Conservation (phyloP, 2,113 vertebrate genomes). For the Malurus alboscapulatus region DNA sequence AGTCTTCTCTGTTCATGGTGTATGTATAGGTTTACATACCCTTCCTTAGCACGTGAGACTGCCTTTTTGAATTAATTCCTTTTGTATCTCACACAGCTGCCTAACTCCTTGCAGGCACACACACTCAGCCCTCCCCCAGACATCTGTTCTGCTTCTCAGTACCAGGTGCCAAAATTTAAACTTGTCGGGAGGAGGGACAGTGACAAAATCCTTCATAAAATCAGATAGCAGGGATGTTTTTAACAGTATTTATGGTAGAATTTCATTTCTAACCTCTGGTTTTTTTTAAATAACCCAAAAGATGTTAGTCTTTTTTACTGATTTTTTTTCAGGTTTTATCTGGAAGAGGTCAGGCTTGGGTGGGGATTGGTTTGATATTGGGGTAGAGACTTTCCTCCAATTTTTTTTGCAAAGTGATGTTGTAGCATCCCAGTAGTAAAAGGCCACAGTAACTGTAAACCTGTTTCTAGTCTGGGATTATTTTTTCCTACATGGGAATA, state of each 20-base stretch:
- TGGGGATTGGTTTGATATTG: neutral
- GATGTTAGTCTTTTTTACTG: neutral
- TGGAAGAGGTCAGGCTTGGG: neutral
- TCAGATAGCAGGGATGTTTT: neutral
- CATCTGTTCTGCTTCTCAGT: conserved; percentile 14
- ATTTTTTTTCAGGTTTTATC: neutral
- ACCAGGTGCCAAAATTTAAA: conserved; percentile 10
- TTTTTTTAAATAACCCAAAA: neutral
- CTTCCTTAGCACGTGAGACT: neutral
- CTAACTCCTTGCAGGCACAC: neutral
- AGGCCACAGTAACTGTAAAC: neutral
- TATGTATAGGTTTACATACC: neutral
- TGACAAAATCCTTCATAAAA: neutral
- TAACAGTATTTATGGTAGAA: neutral
- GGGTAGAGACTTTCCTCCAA: neutral
- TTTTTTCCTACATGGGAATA: neutral
- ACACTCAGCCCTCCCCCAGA: neutral
- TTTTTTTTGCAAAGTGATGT: neutral
- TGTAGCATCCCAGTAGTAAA: neutral
- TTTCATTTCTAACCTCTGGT: neutral
- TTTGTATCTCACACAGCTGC: conserved; percentile 17
- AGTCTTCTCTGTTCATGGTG: neutral
- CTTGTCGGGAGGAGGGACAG: neutral
- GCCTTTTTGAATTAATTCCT: neutral
- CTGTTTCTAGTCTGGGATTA: neutral